phyloP scores from a whole-genome alignment of 2,797 vertebrate genomes.

The Poeciliopsis infans region DNA sequence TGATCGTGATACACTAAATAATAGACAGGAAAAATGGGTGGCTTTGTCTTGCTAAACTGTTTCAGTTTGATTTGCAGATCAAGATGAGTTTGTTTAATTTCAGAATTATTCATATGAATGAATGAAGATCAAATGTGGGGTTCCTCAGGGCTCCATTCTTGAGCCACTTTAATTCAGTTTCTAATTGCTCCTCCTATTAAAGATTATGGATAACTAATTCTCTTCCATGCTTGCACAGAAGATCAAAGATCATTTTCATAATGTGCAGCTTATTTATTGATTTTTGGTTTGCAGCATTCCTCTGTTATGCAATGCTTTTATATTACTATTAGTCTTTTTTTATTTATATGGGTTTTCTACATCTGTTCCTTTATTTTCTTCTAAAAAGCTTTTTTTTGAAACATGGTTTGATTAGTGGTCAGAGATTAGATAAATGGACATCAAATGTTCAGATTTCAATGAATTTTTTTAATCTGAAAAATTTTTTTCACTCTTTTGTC shows the following conservation, averaged over 20 bases:
- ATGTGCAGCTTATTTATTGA: background rate
- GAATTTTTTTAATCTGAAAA: background rate
- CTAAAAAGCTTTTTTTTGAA: background rate
- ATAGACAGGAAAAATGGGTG: background rate
- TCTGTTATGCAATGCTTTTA: background rate
- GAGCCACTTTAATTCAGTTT: background rate
- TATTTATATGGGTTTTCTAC: background rate
- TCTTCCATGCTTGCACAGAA: background rate
- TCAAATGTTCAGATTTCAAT: background rate
- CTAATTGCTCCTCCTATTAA: background rate
- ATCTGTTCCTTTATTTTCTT: background rate
- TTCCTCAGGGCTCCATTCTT: background rate
- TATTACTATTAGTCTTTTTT: background rate
- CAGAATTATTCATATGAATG: background rate
- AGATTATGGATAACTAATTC: background rate
- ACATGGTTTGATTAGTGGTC: background rate
- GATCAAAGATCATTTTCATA: background rate
- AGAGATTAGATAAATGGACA: background rate
- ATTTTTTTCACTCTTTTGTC: background rate
- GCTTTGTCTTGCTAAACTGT: background rate
- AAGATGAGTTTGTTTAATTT: background rate
- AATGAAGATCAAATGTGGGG: background rate
- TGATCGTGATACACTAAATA: background rate
- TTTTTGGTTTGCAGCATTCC: background rate
- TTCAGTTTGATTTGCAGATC: background rate